phyloP scores from a whole-genome alignment of 2,797 vertebrate genomes.

The Sciurus carolinensis region DNA sequence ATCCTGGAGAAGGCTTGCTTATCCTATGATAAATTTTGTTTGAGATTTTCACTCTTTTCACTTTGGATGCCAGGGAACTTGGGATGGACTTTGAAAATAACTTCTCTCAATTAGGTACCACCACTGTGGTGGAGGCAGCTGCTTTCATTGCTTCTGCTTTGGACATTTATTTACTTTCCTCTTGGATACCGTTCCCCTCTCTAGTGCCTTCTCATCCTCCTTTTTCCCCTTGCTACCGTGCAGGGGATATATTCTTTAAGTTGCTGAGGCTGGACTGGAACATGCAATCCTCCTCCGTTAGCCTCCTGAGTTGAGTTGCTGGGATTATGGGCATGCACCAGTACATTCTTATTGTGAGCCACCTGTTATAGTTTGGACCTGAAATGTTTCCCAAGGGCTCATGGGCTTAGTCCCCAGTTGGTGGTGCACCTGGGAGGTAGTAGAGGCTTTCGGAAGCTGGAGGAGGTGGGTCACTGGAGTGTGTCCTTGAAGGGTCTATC shows the following conservation, averaged over 20 bases:
- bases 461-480: neutral
- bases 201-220: neutral
- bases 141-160: neutral
- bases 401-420: neutral
- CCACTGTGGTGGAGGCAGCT: neutral
- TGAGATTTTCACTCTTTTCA: neutral
- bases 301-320: no score
- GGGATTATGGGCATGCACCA: no score
- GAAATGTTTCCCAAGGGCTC: neutral
- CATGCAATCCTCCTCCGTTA: no score
- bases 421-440: neutral
- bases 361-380: neutral
- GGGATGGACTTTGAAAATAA: neutral
- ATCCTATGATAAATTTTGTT: neutral
- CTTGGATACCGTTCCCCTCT: neutral
- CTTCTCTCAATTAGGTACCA: neutral
- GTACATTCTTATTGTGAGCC: neutral
- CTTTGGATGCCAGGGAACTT: neutral
- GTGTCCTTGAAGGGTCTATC: no score
- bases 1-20: neutral
- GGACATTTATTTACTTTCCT: conserved; percentile 33
- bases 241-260: neutral
- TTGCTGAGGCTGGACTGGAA: no score
- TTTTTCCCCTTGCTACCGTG: neutral
- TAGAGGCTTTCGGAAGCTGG: neutral